Conservation (phyloP, 23 tunicate genomes). For the Ascidia mentula region DNA sequence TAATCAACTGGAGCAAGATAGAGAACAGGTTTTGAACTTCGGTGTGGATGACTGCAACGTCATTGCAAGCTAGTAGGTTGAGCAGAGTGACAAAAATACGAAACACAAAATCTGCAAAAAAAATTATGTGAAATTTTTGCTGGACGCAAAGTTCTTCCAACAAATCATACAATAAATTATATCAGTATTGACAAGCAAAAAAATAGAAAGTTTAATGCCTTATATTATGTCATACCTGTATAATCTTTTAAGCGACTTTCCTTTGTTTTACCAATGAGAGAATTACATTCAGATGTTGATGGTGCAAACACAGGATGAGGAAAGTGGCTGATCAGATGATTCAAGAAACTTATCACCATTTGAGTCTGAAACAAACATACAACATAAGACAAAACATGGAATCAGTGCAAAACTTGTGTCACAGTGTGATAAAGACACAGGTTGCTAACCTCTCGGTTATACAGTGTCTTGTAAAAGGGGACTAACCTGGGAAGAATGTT, state of each 20-base stretch:
- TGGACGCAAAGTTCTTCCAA: too few relatives aligned
- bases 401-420: too few relatives aligned
- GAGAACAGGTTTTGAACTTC: constrained; percentile 23
- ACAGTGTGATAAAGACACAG: neutral
- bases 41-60: constrained; percentile 33
- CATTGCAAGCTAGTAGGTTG: constrained; percentile 17
- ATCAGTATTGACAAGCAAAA: too few relatives aligned
- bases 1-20: constrained; percentile 41
- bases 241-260: neutral
- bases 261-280: neutral
- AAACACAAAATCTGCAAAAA: constrained; percentile 51
- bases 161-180: too few relatives aligned
- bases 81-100: constrained; percentile 21
- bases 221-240: constrained; percentile 23
- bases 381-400: neutral
- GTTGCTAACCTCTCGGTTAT: neutral
- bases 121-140: neutral
- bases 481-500: constrained; percentile 58
- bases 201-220: too few relatives aligned
- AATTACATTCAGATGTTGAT: constrained; percentile 41
- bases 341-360: constrained; percentile 55
- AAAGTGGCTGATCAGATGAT: constrained; percentile 63
- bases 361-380: constrained; percentile 45
- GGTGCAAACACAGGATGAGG: constrained; percentile 93
- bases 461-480: neutral